Conservation (phyloP, 92 coral and sea anemone species). For the Bergia puertoricense region DNA sequence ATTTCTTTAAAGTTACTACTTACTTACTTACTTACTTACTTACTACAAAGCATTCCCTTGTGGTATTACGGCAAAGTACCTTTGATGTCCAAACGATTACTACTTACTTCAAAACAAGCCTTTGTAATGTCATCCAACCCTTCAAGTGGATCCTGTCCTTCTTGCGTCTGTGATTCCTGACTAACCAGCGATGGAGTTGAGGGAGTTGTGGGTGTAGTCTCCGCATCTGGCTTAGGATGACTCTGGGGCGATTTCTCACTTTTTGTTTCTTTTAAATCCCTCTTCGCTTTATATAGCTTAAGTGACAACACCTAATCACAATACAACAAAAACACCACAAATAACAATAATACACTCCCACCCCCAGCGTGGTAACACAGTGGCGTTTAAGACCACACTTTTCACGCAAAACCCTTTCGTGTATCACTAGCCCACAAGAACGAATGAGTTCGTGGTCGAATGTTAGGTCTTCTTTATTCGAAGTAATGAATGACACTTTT, state of each 20-base stretch:
- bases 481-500: too few species aligned
- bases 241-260: constrained; percentile 13
- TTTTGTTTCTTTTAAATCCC: constrained; percentile 4
- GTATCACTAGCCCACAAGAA: too few species aligned
- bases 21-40: neutral
- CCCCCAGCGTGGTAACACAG: too few species aligned
- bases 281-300: constrained; percentile 76
- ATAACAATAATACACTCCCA: too few species aligned
- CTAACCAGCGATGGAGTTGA: constrained; percentile 33
- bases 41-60: neutral
- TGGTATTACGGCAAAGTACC: constrained; percentile 6
- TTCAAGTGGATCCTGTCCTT: constrained; percentile 71
- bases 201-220: constrained; percentile 27
- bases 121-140: constrained; percentile 82
- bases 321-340: neutral
- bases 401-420: too few species aligned
- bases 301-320: constrained; percentile 78
- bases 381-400: too few species aligned
- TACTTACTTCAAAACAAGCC: constrained; percentile 77
- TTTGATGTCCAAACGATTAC: neutral
- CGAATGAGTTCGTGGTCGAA: too few species aligned
- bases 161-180: constrained; percentile 41
- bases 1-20: too few species aligned
- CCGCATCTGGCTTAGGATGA: constrained; percentile 3
- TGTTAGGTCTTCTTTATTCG: too few species aligned